Percentiles rank a stretch among this genome's conserved stretches.
These are phyloP conservation scores for Philaethria dido DNA, from an alignment of 2,888 invertebrate species.

Conservation along the genomic window DNA sequence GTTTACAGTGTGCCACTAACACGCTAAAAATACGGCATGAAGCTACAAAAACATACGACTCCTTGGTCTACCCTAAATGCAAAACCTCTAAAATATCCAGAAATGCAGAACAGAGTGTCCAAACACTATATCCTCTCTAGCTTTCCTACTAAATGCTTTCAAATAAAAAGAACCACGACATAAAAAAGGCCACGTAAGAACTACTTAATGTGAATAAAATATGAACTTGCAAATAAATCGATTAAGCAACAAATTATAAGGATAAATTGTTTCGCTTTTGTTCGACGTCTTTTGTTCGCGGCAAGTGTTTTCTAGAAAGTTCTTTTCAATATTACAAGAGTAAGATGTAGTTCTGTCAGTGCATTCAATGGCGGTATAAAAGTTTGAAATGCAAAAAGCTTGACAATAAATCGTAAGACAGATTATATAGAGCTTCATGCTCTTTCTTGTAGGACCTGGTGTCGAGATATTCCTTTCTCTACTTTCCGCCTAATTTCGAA, in stretches of 20 bases:
- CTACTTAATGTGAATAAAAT: conserved; percentile 36
- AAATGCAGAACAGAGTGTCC: not conserved
- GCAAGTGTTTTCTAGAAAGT: conserved; percentile 4
- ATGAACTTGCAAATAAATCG: conserved; percentile 42
- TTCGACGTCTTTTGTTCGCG: not conserved
- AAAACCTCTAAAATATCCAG: too few relatives aligned
- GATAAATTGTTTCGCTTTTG: conserved; percentile 6
- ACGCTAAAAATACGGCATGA: too few relatives aligned
- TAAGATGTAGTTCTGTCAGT: conserved; percentile 6
- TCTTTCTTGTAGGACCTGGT: too few relatives aligned
- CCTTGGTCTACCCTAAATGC: too few relatives aligned
- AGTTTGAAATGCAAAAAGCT: conserved; percentile 1
- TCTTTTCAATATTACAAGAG: conserved; percentile 2
- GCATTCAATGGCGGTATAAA: conserved; percentile 8
- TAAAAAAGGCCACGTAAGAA: not conserved
- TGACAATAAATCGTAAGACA: conserved; percentile 8
- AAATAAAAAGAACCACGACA: too few relatives aligned
- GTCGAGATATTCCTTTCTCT: too few relatives aligned
- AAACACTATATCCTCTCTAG: not conserved
- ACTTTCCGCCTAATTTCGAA: too few relatives aligned
- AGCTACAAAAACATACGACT: too few relatives aligned
- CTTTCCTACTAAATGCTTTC: not conserved
- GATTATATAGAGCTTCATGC: too few relatives aligned
- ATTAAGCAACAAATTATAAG: conserved; percentile 32
- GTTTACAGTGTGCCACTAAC: too few relatives aligned